phyloP scores from a whole-genome alignment of 2,797 vertebrate species.

The Australoheros facetus region DNA sequence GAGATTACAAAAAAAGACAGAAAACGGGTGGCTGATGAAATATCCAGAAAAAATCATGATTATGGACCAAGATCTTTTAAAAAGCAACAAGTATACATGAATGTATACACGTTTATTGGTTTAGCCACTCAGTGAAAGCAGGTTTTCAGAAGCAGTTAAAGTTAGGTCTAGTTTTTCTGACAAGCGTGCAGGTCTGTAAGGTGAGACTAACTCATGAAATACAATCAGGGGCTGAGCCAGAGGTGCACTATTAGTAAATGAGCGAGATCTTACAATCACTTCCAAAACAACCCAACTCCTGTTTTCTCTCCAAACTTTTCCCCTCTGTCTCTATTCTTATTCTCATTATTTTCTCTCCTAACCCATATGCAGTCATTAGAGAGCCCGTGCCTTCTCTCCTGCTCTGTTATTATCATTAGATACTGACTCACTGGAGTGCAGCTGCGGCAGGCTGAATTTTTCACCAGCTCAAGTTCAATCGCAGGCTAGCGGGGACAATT shows the following conservation, averaged over 20 bases:
- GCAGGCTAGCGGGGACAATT: conserved; percentile 66
- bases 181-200: neutral
- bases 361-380: conserved; percentile 71
- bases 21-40: neutral
- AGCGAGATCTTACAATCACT: neutral
- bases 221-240: neutral
- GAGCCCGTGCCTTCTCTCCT: conserved; percentile 3
- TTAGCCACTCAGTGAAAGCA: neutral
- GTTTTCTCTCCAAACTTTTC: neutral
- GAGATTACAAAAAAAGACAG: neutral
- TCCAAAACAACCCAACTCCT: conserved; percentile 19
- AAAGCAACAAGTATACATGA: neutral
- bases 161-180: neutral
- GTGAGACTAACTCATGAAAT: neutral
- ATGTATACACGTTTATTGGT: neutral
- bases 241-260: conserved; percentile 4
- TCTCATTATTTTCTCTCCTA: conserved; percentile 53
- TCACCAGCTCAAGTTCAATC: conserved; percentile 72
- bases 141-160: neutral
- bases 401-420: conserved; percentile 51
- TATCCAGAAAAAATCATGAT: neutral
- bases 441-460: conserved; percentile 50
- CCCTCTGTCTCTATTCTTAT: neutral
- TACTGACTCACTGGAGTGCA: conserved; percentile 41
- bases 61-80: neutral